A percentile compares a stretch with the other conserved stretches of the same genome.
These are phyloP conservation scores for Psammodynastes pulverulentus DNA, from an alignment of 2,113 vertebrate genomes.

Conservation along the genomic window DNA sequence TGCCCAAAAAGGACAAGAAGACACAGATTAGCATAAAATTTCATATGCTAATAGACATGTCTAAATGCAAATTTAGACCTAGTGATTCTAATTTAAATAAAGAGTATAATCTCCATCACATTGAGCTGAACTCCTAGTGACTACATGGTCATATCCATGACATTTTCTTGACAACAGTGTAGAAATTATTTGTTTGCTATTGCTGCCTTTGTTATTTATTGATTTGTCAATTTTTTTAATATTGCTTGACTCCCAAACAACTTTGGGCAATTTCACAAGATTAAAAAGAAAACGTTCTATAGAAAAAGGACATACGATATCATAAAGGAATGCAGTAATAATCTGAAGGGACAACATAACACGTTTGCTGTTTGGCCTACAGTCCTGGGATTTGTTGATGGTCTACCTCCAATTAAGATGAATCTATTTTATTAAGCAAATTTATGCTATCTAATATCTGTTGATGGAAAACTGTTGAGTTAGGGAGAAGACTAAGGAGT, in stretches of 20 bases:
- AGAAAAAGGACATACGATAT: background rate
- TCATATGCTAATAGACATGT: background rate
- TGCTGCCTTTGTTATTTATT: background rate
- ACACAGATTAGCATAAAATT: background rate
- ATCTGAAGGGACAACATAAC: background rate
- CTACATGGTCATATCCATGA: background rate
- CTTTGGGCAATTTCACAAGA: background rate
- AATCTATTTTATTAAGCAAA: background rate
- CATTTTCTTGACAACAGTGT: background rate
- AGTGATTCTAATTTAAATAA: background rate
- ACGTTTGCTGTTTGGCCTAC: background rate
- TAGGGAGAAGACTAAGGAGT: background rate
- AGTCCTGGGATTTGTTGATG: background rate
- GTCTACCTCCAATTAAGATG: background rate
- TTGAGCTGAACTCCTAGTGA: background rate
- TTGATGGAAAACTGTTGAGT: background rate
- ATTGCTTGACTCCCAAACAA: background rate
- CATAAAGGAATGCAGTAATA: background rate
- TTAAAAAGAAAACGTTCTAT: background rate
- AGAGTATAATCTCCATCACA: background rate
- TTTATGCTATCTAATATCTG: background rate
- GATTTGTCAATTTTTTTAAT: background rate
- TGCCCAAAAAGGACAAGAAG: background rate
- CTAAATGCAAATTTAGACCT: background rate
- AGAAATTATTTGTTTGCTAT: background rate